phyloP scores from a whole-genome alignment of 53 echinoderm and acorn worm species.

The Hippasteria phrygiana region DNA sequence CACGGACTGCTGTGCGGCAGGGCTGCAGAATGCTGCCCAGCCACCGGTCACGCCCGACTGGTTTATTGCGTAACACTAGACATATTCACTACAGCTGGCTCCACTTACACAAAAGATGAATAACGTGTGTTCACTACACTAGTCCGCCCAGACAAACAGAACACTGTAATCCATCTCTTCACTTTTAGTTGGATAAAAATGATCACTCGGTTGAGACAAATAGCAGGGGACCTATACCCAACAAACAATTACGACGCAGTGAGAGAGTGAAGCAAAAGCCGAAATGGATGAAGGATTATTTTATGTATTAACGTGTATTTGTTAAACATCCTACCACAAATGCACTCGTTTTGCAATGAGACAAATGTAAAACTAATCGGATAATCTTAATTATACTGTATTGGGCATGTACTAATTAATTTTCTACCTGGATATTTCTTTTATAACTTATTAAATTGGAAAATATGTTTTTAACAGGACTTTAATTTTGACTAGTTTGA shows the following conservation, averaged over 20 bases:
- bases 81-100: neutral
- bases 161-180: neutral
- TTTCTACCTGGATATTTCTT: too few species aligned
- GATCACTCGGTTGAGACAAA: neutral
- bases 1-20: neutral
- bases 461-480: too few species aligned
- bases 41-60: neutral
- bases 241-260: slow-evolving; percentile 20
- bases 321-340: too few species aligned
- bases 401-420: too few species aligned
- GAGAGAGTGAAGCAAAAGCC: slow-evolving; percentile 26
- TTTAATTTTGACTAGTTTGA: too few species aligned
- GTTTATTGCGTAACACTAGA: neutral
- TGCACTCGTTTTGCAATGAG: too few species aligned
- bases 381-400: too few species aligned
- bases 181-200: slow-evolving; percentile 1
- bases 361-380: too few species aligned
- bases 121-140: neutral
- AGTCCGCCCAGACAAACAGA: neutral
- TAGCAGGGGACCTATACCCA: neutral
- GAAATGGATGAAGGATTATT: slow-evolving; percentile 26
- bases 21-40: neutral
- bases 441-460: too few species aligned
- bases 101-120: too few species aligned
- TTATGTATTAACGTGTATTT: slow-evolving; percentile 18